These are phyloP conservation scores for Antedon mediterranea DNA, from an alignment of 53 echinoderm and acorn worm genomes.

Conservation along the genomic window DNA sequence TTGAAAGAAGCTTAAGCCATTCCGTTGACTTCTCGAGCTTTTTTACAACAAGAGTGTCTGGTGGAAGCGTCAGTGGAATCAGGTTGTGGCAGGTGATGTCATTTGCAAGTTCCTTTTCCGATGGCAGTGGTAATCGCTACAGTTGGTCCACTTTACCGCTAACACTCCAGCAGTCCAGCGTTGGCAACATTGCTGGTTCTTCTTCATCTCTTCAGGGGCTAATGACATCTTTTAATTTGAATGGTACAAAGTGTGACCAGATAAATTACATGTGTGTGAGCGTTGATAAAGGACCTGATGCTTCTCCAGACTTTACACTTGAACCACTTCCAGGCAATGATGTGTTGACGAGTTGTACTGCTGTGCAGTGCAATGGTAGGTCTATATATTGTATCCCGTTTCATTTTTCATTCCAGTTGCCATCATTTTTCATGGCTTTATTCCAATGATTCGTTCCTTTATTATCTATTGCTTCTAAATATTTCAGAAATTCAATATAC, in stretches of 20 bases:
- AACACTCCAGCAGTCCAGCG: slow-evolving; percentile 8
- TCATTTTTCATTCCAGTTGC: no score
- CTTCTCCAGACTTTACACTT: slow-evolving; percentile 42
- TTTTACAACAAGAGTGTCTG: slow-evolving; percentile 12
- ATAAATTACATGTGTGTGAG: slow-evolving; percentile 21
- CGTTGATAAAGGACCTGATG: slow-evolving; percentile 19
- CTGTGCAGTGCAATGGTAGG: slow-evolving; percentile 15
- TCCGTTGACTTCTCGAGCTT: slow-evolving; percentile 12
- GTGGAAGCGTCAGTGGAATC: slow-evolving; percentile 19
- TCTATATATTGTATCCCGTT: no score
- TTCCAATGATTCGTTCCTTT: no score
- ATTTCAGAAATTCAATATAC: no score
- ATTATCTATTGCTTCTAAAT: no score
- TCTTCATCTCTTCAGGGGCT: neutral
- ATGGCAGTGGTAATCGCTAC: slow-evolving; percentile 36
- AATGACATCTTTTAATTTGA: slow-evolving; percentile 2
- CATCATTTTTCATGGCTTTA: no score
- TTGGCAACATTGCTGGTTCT: slow-evolving; percentile 9
- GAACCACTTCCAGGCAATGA: slow-evolving; percentile 23
- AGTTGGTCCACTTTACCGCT: slow-evolving; percentile 26
- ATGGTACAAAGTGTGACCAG: slow-evolving; percentile 11
- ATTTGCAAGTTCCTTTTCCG: slow-evolving; percentile 39
- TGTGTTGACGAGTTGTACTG: slow-evolving; percentile 29
- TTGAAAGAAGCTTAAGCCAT: slow-evolving; percentile 21
- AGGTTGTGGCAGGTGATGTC: slow-evolving; percentile 46